Evolutionary conservation across 2,113 vertebrate genomes (phyloP), one percentile per base, ranked within the genome.

Genomic region (Notarius lentiginosus): DNA sequence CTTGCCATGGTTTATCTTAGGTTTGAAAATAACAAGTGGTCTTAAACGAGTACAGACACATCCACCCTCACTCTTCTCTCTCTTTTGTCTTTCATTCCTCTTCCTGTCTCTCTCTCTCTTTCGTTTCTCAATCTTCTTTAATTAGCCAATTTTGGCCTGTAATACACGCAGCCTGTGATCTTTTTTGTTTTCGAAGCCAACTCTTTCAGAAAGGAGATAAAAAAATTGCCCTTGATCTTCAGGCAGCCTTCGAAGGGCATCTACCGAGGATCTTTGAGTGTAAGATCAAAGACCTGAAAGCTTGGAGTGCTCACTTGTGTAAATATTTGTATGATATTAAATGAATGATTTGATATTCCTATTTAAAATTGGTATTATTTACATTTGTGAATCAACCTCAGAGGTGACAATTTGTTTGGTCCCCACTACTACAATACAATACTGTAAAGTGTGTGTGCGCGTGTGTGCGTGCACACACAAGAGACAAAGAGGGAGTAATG

Each of bases 1-100:
- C 63, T 63, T 5, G 41, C 53, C 63, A 73, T 34, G 49, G 41
- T 84, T 87, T 79, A 47, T 30, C 20, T 73, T 60, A 63, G 56
- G 83, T 89, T 88, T 91, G 84, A 89, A 91, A 87, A 84, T 68
- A 73, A 47, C 61, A 82, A 88, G 27, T 84, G 0, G 41, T 70
- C 49, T 34, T 56, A 70, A 83, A 68, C 65, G 27, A 84, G 66
- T 72, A 41, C 7, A 15, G 27, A 34, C 49, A 22, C 8, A 30
- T 66, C 24, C 30, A 47, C 17, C 34, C 17, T 5, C 34, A 2
- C 11, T 12, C 20, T 72, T 11, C 18, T 22, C 72, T 24, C 30
- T 5, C 53, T 53, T 0, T 53, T n/a, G 9, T 84, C 53, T 73
- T 55, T 58, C 24, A 30, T 30, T 41, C 34, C 27, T 72, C 49